Evolutionary conservation across 2,113 vertebrate genomes (phyloP).

Genomic region (Saguinus imperator): DNA sequence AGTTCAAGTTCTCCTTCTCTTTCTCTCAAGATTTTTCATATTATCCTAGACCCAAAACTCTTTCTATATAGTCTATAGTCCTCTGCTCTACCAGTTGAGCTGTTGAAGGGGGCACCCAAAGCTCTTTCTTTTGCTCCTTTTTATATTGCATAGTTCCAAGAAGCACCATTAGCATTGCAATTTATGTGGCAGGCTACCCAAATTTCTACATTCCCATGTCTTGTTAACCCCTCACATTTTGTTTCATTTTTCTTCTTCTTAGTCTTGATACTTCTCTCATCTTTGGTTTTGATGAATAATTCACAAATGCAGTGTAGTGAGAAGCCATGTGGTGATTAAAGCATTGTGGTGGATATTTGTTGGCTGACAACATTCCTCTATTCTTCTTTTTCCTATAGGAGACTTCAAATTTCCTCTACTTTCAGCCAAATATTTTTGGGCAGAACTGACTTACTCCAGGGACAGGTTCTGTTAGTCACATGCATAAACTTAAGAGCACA

Average conservation of each 20-base stretch:
- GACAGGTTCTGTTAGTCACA: background rate
- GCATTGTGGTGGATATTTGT: background rate
- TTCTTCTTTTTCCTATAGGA: background rate
- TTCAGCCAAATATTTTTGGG: background rate
- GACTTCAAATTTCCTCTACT: background rate
- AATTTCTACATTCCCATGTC: background rate
- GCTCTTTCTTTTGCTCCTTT: background rate
- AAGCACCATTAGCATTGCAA: background rate
- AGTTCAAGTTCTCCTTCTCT: background rate
- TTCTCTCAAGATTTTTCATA: background rate
- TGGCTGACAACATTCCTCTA: background rate
- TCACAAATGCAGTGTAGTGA: background rate
- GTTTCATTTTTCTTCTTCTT: constrained; percentile 6
- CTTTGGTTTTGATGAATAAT: background rate
- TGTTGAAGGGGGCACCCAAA: background rate
- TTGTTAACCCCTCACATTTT: background rate
- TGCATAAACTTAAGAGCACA: background rate
- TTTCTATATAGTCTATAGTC: background rate
- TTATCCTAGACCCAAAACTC: background rate
- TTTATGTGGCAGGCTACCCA: background rate
- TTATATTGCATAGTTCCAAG: background rate
- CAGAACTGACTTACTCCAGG: background rate
- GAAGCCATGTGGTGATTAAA: constrained; percentile 15
- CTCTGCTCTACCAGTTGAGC: too few species aligned
- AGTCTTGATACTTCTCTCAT: background rate